Base-by-base conservation (phyloP, 92 coral and sea anemone genomes). In the Porites divaricata region DNA sequence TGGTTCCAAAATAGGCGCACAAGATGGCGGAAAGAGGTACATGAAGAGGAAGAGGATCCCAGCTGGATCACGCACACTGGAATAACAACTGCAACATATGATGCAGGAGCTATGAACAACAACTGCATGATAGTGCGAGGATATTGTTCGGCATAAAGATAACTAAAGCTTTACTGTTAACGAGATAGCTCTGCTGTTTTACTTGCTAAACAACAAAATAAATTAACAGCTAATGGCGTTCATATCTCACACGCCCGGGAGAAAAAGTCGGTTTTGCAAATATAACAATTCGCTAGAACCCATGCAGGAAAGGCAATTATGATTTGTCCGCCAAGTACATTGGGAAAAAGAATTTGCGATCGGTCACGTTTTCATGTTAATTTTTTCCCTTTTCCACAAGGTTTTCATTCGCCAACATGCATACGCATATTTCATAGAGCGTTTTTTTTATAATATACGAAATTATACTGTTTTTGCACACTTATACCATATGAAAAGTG, bases 1-100 rank as follows among this genome's bases (percentile, higher is more conserved):
- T 94, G 98, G 98, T 94, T 94, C 72, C 98, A 94, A 76, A 94
- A 94, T 77, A 83, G 98, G 49, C 87, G 98, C 22, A 94, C 98
- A 82, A 87, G 98, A 89, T 94, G 98, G 98, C 81, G 98, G 72
- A 94, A 94, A 59, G 98, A 94, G 67, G 90, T 85, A 6, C 98
- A 92, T 52, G 92, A 89, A 41, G 95, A 87, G 22, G 91, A 83
- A 9, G 92, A 87, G 4, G 86, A 82, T 8, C 80, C 88, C 49
- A 81, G 73, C 49, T 88, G 95, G 92, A 87, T 56, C 75, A 77
- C 84, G 8, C 85, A 69, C 77, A 35, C 70, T 45, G 80, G 82
- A 19, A 58, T 67, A 11, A 35, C 45, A 35, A 6, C 45, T 35
- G 23, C 72, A 4, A 49, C 67, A 21, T 76, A 59, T 63, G 84